These are phyloP conservation scores for Drosophila limbata DNA, from an alignment of 2,888 invertebrate genomes.

Conservation along the genomic window DNA sequence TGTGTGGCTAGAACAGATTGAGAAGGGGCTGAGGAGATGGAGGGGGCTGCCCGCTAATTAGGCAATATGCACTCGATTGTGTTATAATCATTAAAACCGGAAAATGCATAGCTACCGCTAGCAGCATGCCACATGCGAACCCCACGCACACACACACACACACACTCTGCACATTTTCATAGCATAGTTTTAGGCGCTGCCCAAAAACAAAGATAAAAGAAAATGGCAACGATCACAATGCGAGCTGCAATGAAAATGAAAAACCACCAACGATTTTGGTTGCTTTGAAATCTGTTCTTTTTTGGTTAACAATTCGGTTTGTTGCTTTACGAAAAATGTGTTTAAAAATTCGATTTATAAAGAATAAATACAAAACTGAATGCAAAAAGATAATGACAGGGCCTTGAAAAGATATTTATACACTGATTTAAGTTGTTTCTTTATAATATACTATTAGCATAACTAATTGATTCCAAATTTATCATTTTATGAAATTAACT, in stretches of 20 bases:
- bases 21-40: not conserved
- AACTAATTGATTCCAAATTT: no score
- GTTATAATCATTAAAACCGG: conserved; percentile 79
- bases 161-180: conserved; percentile 6
- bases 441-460: no score
- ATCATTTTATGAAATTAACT: no score
- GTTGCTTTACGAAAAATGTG: not conserved
- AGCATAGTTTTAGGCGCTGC: conserved; percentile 19
- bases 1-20: conserved; percentile 48
- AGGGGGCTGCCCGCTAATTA: conserved; percentile 69
- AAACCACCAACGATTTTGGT: conserved; percentile 40
- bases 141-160: not conserved
- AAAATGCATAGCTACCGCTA: conserved; percentile 59
- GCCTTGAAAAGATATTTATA: not conserved
- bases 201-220: conserved; percentile 14
- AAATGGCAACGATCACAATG: conserved; percentile 34
- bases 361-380: not conserved
- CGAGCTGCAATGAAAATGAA: conserved; percentile 26
- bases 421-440: not conserved
- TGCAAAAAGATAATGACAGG: not conserved
- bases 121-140: conserved; percentile 20
- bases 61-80: conserved; percentile 81
- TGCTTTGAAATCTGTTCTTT: conserved; percentile 10
- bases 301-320: conserved; percentile 1
- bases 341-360: not conserved